Evolutionary conservation across 92 coral and sea anemone species (phyloP).

Genomic region (Desmophyllum pertusum): DNA sequence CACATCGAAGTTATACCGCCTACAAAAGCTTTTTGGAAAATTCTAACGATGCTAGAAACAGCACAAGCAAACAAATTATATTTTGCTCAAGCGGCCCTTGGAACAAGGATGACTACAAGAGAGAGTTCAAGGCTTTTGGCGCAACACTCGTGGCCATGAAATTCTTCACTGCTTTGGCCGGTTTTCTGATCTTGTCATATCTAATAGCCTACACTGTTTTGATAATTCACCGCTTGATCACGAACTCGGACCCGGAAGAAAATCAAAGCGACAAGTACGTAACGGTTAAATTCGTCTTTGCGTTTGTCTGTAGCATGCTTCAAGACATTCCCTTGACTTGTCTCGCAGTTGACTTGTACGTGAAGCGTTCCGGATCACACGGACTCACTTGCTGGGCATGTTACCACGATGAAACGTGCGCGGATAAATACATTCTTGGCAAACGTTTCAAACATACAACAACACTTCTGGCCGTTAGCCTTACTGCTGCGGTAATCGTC

Average conservation of each 20-base stretch:
- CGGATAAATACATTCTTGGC: constrained; percentile 58
- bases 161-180: constrained; percentile 69
- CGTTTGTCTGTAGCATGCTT: constrained; percentile 74
- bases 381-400: constrained; percentile 83
- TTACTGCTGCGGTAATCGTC: constrained; percentile 57
- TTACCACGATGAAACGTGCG: constrained; percentile 61
- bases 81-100: constrained; percentile 82
- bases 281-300: constrained; percentile 71
- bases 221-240: constrained; percentile 55
- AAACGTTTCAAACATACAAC: constrained; percentile 53
- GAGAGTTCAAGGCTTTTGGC: constrained; percentile 66
- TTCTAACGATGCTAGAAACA: constrained; percentile 35
- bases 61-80: constrained; percentile 49
- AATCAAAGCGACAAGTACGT: constrained; percentile 65
- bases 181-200: constrained; percentile 50
- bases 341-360: constrained; percentile 67
- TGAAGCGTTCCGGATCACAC: constrained; percentile 64
- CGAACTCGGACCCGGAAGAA: constrained; percentile 48
- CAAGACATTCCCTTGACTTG: constrained; percentile 82
- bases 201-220: constrained; percentile 56
- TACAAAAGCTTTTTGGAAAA: constrained; percentile 47
- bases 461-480: constrained; percentile 58
- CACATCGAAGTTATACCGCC: constrained; percentile 48
- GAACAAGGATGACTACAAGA: constrained; percentile 58
- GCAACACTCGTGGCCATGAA: constrained; percentile 53